A percentile compares a stretch with the other conserved stretches of the same genome.
phyloP scores from a whole-genome alignment of 2,113 vertebrate species.

The Mugil cephalus region DNA sequence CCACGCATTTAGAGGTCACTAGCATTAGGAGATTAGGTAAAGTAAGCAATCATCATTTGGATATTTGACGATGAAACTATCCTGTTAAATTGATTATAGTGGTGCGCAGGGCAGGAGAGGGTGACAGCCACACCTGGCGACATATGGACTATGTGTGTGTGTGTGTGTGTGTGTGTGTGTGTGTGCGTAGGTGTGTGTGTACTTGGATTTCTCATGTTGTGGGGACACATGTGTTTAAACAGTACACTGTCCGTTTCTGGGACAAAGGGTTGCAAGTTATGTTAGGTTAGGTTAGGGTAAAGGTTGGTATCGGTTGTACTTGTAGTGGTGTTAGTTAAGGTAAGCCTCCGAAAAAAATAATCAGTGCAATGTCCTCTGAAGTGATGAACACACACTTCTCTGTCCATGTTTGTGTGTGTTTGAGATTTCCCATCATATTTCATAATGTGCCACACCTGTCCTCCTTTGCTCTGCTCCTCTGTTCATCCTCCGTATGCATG shows the following conservation, averaged over 20 bases:
- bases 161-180: conserved; percentile 30
- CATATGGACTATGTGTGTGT: conserved; percentile 67
- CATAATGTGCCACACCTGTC: conserved; percentile 58
- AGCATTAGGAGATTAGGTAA: conserved; percentile 85
- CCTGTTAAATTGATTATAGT: conserved; percentile 86
- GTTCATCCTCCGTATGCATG: conserved; percentile 35
- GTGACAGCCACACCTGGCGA: conserved; percentile 79
- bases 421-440: conserved; percentile 52
- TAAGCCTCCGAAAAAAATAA: too few species aligned
- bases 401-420: not conserved
- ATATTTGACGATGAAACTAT: conserved; percentile 86
- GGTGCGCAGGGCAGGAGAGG: conserved; percentile 72
- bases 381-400: too few species aligned
- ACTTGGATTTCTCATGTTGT: not conserved
- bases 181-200: conserved; percentile 12
- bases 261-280: too few species aligned
- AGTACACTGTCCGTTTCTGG: not conserved
- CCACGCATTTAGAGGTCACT: conserved; percentile 77
- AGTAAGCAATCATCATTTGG: conserved; percentile 86
- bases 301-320: too few species aligned
- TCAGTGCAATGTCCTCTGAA: too few species aligned
- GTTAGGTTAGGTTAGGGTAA: too few species aligned
- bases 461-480: conserved; percentile 46
- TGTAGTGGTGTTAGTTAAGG: too few species aligned
- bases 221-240: not conserved